Percentiles rank a stretch among this genome's conserved stretches.
Conservation (phyloP, 2,888 invertebrate species). For the Tetrapedia diversipes region DNA sequence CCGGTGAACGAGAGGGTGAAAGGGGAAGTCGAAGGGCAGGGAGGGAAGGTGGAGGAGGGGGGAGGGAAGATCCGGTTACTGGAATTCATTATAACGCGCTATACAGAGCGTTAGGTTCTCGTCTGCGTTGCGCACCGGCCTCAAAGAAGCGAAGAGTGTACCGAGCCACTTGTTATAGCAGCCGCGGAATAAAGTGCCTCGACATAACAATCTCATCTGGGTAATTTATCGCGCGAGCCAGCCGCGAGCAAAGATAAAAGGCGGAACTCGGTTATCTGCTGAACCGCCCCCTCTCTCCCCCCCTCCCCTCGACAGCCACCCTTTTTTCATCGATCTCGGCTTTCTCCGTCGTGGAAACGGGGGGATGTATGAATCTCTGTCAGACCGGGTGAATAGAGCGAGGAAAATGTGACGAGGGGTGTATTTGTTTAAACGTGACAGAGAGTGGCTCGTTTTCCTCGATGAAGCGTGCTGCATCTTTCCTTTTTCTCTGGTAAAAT, state of each 20-base stretch:
- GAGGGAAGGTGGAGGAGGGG: neutral
- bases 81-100: conserved; percentile 49
- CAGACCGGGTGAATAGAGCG: neutral
- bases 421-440: too few species aligned
- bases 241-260: conserved; percentile 49
- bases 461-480: too few species aligned
- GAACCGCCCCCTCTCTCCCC: neutral
- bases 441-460: too few species aligned
- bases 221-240: conserved; percentile 58
- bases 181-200: conserved; percentile 52
- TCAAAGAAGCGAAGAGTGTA: conserved; percentile 42
- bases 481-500: too few species aligned
- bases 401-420: neutral
- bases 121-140: conserved; percentile 31
- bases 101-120: conserved; percentile 42
- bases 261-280: conserved; percentile 43
- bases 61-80: conserved; percentile 22
- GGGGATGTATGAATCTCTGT: neutral
- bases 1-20: neutral
- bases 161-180: conserved; percentile 50
- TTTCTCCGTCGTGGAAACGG: neutral
- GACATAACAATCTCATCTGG: conserved; percentile 60
- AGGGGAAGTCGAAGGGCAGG: too few species aligned
- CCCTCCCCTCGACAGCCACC: too few species aligned
- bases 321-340: conserved; percentile 24